These are phyloP conservation scores for Lycaena phlaeas DNA, from an alignment of 2,888 invertebrate genomes.

Conservation along the genomic window DNA sequence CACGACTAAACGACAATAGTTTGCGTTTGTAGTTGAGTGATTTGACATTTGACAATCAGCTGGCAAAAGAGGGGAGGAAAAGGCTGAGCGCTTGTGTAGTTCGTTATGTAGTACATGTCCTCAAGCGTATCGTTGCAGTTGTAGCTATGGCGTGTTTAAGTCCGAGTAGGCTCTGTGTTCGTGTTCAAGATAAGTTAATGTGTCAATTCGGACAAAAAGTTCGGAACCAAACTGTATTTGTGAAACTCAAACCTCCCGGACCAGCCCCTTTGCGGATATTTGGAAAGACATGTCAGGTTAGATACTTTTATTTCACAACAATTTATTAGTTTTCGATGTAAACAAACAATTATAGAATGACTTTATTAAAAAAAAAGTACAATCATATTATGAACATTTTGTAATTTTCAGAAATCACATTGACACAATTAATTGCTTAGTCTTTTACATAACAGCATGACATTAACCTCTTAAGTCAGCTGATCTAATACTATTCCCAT, in stretches of 20 bases:
- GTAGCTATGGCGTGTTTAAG: conserved; percentile 88
- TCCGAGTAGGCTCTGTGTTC: conserved; percentile 87
- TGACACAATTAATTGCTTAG: conserved; percentile 10
- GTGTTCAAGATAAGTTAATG: conserved; percentile 84
- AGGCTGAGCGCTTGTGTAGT: conserved; percentile 54
- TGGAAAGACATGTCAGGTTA: conserved; percentile 69
- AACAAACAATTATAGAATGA: conserved; percentile 6
- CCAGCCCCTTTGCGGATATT: conserved; percentile 71
- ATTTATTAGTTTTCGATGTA: conserved; percentile 3
- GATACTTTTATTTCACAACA: conserved; percentile 23
- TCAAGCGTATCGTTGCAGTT: conserved; percentile 79
- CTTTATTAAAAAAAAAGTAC: neutral
- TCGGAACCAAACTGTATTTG: conserved; percentile 79
- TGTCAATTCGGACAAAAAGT: conserved; percentile 83
- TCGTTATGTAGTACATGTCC: conserved; percentile 68
- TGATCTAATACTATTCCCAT: conserved; percentile 23
- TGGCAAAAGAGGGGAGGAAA: conserved; percentile 68
- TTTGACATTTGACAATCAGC: conserved; percentile 74
- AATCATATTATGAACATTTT: no score
- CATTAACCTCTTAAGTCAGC: conserved; percentile 42
- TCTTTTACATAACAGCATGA: conserved; percentile 46
- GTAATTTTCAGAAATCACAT: neutral
- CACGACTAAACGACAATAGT: conserved; percentile 16
- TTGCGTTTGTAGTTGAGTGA: no score
- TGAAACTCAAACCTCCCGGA: conserved; percentile 78